Base-by-base conservation (phyloP, 2,888 invertebrate genomes). In the Nipponacmea schrenckii region DNA sequence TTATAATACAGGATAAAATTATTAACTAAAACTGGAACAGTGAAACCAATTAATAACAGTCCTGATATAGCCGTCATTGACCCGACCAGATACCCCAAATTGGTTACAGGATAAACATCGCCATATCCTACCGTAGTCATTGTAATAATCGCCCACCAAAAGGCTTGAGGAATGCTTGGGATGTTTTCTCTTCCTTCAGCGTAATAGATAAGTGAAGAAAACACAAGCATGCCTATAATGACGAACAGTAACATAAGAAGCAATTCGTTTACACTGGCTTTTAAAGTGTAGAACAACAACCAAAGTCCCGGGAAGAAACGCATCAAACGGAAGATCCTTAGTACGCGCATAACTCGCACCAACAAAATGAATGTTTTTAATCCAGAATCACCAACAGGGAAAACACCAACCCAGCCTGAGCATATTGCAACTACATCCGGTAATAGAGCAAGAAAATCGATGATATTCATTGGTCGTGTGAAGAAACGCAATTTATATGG, bases 41-140 rank as follows among this genome's bases (percentile, higher is more conserved):
- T 79, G 68, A 80, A 77, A 15, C 80, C 78, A 26, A 81, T 77
- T 26, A 80, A 73, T 12, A 81, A 62, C 20, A 81, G 75, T 0
- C 81, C 81, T 20, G 74, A 70, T 15, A 81, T 63, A 2, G 79
- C 77, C 12, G 77, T 78, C 15, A 76, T 62, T 8, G 80, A 74
- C 3, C 80, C 80, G 5, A 81, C 69, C 14, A 80, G 46, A 62
- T 77, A 78, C n/a, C 82, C 81, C 62, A 66, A 64, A 12, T 56
- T 67, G 10, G 77, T 76, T 7, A 26, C 68, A 1, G 82, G 82
- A 31, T 68, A 76, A 74, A 81, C 77, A 70, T 83, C 82, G 0
- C 82, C 82, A 68, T 83, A 83, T 15, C 82, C 82, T 7, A 83
- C 81, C 0, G 82, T 81, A n/a, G 82, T 83, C 81, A 83, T 81